Base-by-base conservation (phyloP, 53 echinoderm and acorn worm genomes). In the Crossaster papposus region DNA sequence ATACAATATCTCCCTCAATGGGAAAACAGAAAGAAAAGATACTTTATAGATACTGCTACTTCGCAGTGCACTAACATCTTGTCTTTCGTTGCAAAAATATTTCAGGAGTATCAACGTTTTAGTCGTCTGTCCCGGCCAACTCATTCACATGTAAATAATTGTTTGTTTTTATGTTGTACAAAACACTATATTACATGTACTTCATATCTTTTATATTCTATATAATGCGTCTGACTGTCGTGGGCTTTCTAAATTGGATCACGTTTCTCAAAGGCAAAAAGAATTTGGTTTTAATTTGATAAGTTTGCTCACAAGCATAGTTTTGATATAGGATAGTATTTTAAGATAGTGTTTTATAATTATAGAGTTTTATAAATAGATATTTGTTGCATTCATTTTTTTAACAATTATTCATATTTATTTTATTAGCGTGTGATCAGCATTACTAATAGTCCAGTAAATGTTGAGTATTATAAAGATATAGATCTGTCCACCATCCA, bases 111-210 rank as follows among this genome's bases (percentile, higher is more conserved):
- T n/a, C n/a, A n/a, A n/a, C n/a, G n/a, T n/a, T n/a, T n/a, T n/a
- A n/a, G n/a, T 3, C 58, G 2, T 20, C 63, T 29, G 54, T 68
- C 51, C 52, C n/a, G n/a, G n/a, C n/a, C 62, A 36, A 77, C 77
- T 75, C 62, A 63, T 33, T 58, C 58, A 55, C 28, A 68, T 87
- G 87, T 87, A 87, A 75, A 87, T 87, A 87, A 26, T 58, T 87
- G 58, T 76, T 76, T 87, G 87, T 36, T 87, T 86, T 87, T 55
- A 87, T 87, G 87, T 87, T 87, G 87, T 87, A 87, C 64, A 87
- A 87, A 87, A 77, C 87, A 87, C 76, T 87, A 77, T 87, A 87
- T 87, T n/a, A n/a, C n/a, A 87, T 87, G n/a, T 72, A 87, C 77
- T 87, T 87, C 87, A 76, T 77, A 87, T 87, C 76, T 77, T 87